Conservation (phyloP, 2,797 vertebrate species). For the Sus cebifrons region DNA sequence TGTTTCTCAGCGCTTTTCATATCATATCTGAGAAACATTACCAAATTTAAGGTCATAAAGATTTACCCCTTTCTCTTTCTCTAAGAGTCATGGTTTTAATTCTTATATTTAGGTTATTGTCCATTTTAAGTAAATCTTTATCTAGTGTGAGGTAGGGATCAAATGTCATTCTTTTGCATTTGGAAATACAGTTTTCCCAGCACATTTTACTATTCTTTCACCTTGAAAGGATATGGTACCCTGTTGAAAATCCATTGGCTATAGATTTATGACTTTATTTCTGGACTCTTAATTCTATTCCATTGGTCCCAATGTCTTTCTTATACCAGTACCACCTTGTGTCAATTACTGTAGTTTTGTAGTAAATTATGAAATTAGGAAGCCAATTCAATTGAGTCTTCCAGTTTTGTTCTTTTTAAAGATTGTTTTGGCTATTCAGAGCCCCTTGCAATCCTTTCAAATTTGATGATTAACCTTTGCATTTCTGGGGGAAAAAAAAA, state of each 20-base stretch:
- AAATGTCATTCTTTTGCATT: constrained; percentile 32
- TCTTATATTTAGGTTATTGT: neutral
- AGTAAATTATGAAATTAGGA: constrained; percentile 2
- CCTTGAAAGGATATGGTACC: neutral
- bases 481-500: neutral
- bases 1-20: neutral
- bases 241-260: neutral
- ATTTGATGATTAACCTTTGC: neutral
- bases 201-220: neutral
- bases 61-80: neutral
- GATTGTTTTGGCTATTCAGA: neutral
- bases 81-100: neutral
- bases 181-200: neutral
- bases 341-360: neutral
- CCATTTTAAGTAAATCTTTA: constrained; percentile 12
- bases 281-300: neutral
- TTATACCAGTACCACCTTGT: neutral
- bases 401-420: neutral
- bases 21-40: neutral
- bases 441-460: neutral
- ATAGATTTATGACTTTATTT: neutral
- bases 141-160: neutral
- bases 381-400: neutral
- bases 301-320: neutral
- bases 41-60: neutral